Evolutionary conservation across 2,888 invertebrate genomes (phyloP).

Genomic region (Spodoptera exigua): DNA sequence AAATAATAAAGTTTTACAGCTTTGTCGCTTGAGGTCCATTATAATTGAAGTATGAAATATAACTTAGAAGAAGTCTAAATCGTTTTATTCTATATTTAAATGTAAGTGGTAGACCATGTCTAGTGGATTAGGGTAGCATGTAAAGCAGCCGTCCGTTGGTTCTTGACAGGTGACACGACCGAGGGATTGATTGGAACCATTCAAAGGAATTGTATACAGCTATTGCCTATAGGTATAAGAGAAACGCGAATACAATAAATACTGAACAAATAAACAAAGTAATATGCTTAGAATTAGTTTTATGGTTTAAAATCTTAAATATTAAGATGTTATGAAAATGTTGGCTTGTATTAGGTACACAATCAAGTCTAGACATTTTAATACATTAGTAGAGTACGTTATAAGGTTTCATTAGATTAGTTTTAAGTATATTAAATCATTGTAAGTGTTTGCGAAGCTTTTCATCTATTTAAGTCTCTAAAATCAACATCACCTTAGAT

Average conservation of each 20-base stretch:
- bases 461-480: background rate
- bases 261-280: background rate
- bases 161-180: constrained; percentile 51
- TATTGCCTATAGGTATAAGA: constrained; percentile 33
- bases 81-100: constrained; percentile 6
- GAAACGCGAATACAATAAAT: constrained; percentile 26
- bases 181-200: constrained; percentile 27
- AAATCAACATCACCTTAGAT: constrained; percentile 3
- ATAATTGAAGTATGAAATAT: background rate
- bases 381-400: too few relatives aligned
- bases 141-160: constrained; percentile 46
- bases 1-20: background rate
- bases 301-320: too few relatives aligned
- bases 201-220: constrained; percentile 41
- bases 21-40: background rate
- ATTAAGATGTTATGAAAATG: too few relatives aligned
- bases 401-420: background rate
- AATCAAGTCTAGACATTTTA: too few relatives aligned
- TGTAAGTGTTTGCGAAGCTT: constrained; percentile 1
- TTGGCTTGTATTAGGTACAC: too few relatives aligned
- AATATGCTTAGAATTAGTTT: too few relatives aligned
- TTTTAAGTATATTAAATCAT: constrained; percentile 2
- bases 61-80: background rate
- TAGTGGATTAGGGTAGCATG: constrained; percentile 45
- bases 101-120: constrained; percentile 13